phyloP scores from a whole-genome alignment of 2,797 vertebrate species.

The Enteromius mattozi region DNA sequence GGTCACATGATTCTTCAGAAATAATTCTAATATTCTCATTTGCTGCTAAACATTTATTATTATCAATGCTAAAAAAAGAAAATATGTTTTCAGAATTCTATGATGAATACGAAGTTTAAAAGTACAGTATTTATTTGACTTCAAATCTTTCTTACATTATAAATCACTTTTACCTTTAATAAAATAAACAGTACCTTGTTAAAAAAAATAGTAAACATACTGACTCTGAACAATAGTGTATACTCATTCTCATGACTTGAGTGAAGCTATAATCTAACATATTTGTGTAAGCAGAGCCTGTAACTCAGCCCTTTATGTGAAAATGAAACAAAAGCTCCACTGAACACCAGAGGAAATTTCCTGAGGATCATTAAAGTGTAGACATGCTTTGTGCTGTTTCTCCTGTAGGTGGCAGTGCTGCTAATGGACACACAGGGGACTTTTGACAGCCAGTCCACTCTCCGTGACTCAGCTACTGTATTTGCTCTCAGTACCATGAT shows the following conservation, averaged over 20 bases:
- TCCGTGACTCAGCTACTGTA: constrained; percentile 95
- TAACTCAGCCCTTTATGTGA: not conserved
- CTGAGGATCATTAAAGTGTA: constrained; percentile 3
- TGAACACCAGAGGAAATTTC: not conserved
- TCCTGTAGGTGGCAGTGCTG: constrained; percentile 88
- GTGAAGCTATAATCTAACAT: not conserved
- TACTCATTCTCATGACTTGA: not conserved
- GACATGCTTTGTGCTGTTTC: constrained; percentile 18
- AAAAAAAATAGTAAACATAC: not conserved
- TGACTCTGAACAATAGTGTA: not conserved
- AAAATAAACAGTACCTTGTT: not conserved
- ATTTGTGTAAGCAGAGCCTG: not conserved
- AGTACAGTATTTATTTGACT: not conserved
- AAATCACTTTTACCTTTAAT: not conserved
- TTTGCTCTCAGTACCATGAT: constrained; percentile 99
- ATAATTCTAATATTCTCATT: not conserved
- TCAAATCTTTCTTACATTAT: not conserved
- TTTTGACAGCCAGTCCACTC: constrained; percentile 97
- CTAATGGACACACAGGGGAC: constrained; percentile 99
- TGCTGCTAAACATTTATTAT: not conserved
- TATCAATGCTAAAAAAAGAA: not conserved
- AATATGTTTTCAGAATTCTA: not conserved
- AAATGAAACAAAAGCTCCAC: not conserved
- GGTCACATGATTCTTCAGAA: not conserved
- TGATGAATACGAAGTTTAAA: not conserved